Conservation (phyloP, 2,888 invertebrate species). For the Leucoma salicis region DNA sequence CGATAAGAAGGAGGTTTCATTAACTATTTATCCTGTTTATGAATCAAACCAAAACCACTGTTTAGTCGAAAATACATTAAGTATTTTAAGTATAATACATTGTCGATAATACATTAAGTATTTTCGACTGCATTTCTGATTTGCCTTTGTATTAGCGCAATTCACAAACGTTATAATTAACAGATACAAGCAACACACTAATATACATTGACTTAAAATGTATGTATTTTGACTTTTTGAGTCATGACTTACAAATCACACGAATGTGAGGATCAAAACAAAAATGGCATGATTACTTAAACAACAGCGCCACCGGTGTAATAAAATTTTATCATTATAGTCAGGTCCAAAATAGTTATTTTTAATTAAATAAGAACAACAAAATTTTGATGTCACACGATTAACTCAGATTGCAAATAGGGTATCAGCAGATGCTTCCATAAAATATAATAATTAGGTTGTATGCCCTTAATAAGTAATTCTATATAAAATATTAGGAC, state of each 20-base stretch:
- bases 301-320: neutral
- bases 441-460: constrained; percentile 35
- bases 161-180: too few species aligned
- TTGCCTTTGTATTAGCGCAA: too few species aligned
- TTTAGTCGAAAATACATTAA: too few species aligned
- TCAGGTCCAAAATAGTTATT: neutral
- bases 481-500: constrained; percentile 44
- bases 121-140: too few species aligned
- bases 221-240: too few species aligned
- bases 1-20: too few species aligned
- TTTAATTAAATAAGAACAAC: neutral
- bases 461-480: constrained; percentile 42
- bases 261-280: neutral
- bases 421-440: constrained; percentile 6
- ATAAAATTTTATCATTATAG: neutral
- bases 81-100: too few species aligned
- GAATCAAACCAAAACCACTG: too few species aligned
- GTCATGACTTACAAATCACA: neutral
- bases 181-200: too few species aligned
- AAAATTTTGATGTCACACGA: neutral
- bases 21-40: too few species aligned
- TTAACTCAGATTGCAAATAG: constrained; percentile 3
- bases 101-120: too few species aligned
- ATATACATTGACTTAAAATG: too few species aligned
- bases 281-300: neutral